Percentiles rank a stretch among this genome's conserved stretches.
These are phyloP conservation scores for Propithecus coquereli DNA, from an alignment of 2,113 vertebrate genomes.

Conservation along the genomic window DNA sequence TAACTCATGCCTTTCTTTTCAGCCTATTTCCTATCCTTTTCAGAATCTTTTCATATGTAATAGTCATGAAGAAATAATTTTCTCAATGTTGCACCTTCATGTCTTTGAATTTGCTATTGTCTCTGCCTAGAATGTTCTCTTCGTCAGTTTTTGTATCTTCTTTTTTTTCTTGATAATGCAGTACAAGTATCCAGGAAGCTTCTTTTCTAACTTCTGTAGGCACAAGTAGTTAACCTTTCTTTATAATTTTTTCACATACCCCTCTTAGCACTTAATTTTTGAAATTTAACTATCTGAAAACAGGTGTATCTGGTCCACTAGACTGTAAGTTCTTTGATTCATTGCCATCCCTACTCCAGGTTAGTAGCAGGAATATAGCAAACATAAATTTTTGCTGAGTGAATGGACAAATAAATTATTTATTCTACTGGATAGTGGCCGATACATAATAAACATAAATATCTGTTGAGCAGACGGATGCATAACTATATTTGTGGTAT, in stretches of 20 bases:
- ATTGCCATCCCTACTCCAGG: neutral
- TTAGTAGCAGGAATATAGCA: neutral
- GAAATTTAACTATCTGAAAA: neutral
- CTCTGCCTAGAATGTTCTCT: neutral
- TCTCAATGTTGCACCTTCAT: neutral
- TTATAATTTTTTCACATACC: neutral
- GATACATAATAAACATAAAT: neutral
- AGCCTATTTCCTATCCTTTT: neutral
- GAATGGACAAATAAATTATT: neutral
- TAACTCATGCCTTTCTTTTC: neutral
- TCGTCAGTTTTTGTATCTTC: neutral
- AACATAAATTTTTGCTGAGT: neutral
- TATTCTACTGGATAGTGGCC: neutral
- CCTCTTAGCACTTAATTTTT: neutral
- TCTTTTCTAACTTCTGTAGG: neutral
- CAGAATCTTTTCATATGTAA: neutral
- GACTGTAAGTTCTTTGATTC: neutral
- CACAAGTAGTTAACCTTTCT: neutral
- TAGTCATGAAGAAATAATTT: neutral
- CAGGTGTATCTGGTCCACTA: neutral
- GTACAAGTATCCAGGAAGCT: neutral
- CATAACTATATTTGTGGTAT: neutral
- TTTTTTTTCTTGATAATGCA: neutral
- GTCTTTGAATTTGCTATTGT: neutral
- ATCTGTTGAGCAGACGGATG: neutral